Conservation (phyloP, 2,797 vertebrate species). For the Coilia nasus region DNA sequence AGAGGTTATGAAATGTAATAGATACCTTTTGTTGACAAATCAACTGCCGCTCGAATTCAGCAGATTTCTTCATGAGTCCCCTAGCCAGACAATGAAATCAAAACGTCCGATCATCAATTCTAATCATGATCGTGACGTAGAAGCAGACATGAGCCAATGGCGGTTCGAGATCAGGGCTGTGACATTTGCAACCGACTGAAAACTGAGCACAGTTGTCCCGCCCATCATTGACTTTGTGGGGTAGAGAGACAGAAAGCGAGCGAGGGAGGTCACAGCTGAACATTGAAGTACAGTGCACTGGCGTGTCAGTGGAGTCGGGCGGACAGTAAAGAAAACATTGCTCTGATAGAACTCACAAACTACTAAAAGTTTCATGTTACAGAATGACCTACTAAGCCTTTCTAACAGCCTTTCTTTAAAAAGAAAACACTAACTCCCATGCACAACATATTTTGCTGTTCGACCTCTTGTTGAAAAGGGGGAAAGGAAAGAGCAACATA, state of each 20-base stretch:
- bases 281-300: background rate
- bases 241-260: slow-evolving; percentile 53
- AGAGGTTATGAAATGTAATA: slow-evolving; percentile 53
- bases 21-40: slow-evolving; percentile 65
- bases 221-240: slow-evolving; percentile 76
- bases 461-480: background rate
- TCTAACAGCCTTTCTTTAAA: background rate
- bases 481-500: background rate
- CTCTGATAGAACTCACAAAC: background rate
- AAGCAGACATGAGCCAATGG: slow-evolving; percentile 90
- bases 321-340: background rate
- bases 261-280: slow-evolving; percentile 67
- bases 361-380: background rate
- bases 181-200: slow-evolving; percentile 77
- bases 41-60: slow-evolving; percentile 79
- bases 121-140: slow-evolving; percentile 99
- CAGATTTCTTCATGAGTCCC: slow-evolving; percentile 88
- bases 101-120: slow-evolving; percentile 99
- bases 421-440: background rate
- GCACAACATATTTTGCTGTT: background rate
- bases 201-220: slow-evolving; percentile 69
- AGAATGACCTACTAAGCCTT: background rate
- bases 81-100: slow-evolving; percentile 99
- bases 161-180: slow-evolving; percentile 80
- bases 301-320: background rate